Evolutionary conservation across 53 echinoderm and acorn worm species (phyloP).

Genomic region (Arbacia lixula): DNA sequence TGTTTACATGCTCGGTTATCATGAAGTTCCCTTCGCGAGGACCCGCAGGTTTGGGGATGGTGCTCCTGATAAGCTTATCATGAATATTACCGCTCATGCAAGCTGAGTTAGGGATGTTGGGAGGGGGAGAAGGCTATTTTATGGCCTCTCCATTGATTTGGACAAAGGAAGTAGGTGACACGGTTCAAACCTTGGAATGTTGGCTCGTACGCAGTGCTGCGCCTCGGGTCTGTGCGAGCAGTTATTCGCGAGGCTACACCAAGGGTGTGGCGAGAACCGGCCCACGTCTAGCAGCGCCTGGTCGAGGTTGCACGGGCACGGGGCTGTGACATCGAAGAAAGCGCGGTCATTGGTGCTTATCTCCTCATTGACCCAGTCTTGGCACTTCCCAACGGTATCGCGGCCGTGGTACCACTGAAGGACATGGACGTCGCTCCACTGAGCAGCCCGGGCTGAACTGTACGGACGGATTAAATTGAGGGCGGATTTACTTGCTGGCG

Average conservation of each 20-base stretch:
- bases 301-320: slow-evolving; percentile 77
- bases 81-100: too few relatives aligned
- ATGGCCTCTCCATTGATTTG: too few relatives aligned
- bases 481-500: too few relatives aligned
- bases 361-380: neutral
- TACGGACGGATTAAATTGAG: neutral
- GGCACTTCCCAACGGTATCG: slow-evolving; percentile 24
- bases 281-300: slow-evolving; percentile 71
- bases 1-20: too few relatives aligned
- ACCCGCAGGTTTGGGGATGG: too few relatives aligned
- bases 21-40: too few relatives aligned
- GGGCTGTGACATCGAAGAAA: slow-evolving; percentile 8
- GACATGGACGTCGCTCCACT: slow-evolving; percentile 80
- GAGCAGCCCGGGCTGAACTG: slow-evolving; percentile 18
- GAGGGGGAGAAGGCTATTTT: too few relatives aligned
- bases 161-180: too few relatives aligned
- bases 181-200: slow-evolving; percentile 65
- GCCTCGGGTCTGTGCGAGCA: slow-evolving; percentile 68
- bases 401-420: slow-evolving; percentile 49
- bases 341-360: neutral
- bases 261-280: slow-evolving; percentile 68
- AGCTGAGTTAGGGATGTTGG: too few relatives aligned
- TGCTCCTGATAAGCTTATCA: too few relatives aligned
- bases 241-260: slow-evolving; percentile 40
- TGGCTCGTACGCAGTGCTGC: slow-evolving; percentile 74